Evolutionary conservation across 2,888 invertebrate genomes (phyloP), one percentile per base, ranked within the genome.

Genomic region (Psylliodes chrysocephalus): DNA sequence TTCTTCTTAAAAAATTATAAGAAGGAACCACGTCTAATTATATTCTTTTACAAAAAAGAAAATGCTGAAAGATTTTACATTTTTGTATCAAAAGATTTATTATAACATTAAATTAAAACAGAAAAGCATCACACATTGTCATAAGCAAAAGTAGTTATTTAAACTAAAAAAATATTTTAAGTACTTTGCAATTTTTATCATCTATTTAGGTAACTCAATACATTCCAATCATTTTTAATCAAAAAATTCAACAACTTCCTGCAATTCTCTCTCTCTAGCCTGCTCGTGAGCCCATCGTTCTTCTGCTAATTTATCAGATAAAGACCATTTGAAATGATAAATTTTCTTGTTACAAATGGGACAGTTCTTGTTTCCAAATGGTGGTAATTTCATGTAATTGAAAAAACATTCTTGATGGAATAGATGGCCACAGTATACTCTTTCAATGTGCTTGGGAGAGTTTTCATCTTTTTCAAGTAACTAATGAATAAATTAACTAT

Each of bases 211-310:
- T 1, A 8, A 17, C 52, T 10, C 15, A 55, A 15, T 55, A n/a
- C n/a, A n/a, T n/a, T n/a, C n/a, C n/a, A n/a, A n/a, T n/a, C n/a
- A 17, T 12, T 18, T n/a, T 28, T 38, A 64, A 28, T 64, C 60
- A 17, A 89, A 86, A 79, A 92, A 92, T 73, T 92, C 91, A 1
- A 88, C 86, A 6, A 92, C 91, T 82, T 92, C 92, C 46, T 89
- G 89, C 14, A 92, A 81, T 77, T 92, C 92, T 65, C 92, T 82
- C 71, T 88, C 86, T 59, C 90, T 85, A 1, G 92, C 92, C 78
- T 92, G 90, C 75, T 91, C 88, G 75, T 91, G 91, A 1, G 91
- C 91, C 91, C 92, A 92, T 49, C 91, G 84, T 49, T 88, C 86
- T 80, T 92, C 92, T 0, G 90, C 89, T 28, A 91, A 81, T 75